Evolutionary conservation across 2,888 invertebrate genomes (phyloP), one percentile per base, ranked within the genome.

Genomic region (Anthrax anthrax): DNA sequence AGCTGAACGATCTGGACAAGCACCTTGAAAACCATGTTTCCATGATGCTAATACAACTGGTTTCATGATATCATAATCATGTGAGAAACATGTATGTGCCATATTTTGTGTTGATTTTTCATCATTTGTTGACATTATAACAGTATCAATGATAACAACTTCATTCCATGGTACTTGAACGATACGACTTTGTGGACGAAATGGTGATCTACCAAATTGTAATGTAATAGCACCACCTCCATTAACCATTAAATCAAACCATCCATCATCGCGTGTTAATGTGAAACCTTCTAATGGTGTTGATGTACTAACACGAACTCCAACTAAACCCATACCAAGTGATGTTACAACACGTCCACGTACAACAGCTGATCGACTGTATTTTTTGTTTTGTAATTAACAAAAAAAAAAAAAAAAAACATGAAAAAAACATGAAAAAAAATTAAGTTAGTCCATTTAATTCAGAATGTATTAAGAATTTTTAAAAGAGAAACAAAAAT

Each of bases 181-280:
- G 49, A 91, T 90, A 60, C 87, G 80, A 39, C 81, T 84, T 56
- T 88, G 86, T 2, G 90, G 82, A 52, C 87, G 81, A 70, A 92
- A 92, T 2, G 91, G 91, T 38, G 88, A 83, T 49, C 91, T 75
- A 48, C 95, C 92, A 62, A 98, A 96, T 64, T 92, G 89, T 43
- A 98, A 71, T 0, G 89, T 92, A 3, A 98, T 90, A 1, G 94
- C 91, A 0, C 95, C 95, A 1, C 97, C 98, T n/a, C 98, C 98
- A 68, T 99, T 98, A 16, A 98, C 96, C 61, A 98, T 76, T 43
- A 99, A 76, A 71, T 99, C 98, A 72, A 98, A 99, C 89, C 89
- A 90, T 43, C 91, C 91, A 58, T 90, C 90, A 55, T 89, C 88
- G 49, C 90, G 74, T 4, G 92, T 91, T 48, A 92, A 69, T 0